Percentiles rank a stretch among this genome's conserved stretches.
Conservation (phyloP, 1,140 invertebrate species). For the Brachionus rotundiformis region DNA sequence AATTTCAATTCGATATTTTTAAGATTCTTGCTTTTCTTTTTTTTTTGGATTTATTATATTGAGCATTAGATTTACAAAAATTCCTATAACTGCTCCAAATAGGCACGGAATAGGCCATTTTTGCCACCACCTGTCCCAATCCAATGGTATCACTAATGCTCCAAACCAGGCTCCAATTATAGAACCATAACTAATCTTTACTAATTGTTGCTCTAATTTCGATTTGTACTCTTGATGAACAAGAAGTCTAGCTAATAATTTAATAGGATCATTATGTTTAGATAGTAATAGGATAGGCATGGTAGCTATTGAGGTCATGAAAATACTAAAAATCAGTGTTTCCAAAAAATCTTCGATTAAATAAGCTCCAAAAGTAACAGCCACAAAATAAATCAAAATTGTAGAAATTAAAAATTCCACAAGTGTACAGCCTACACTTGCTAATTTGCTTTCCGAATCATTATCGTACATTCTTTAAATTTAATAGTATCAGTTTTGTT, state of each 20-base stretch:
- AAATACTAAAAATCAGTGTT: background rate
- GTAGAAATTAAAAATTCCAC: background rate
- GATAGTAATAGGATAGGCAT: slow-evolving; percentile 1
- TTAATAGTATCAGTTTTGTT: background rate
- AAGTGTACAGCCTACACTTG: background rate
- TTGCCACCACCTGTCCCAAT: slow-evolving; percentile 51
- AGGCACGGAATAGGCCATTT: slow-evolving; percentile 30
- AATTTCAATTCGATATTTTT: too few relatives aligned
- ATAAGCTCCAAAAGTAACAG: slow-evolving; percentile 34
- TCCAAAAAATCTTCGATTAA: slow-evolving; percentile 21
- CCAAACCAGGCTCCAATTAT: slow-evolving; percentile 41
- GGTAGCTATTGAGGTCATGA: background rate
- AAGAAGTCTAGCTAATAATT: background rate
- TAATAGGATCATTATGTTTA: background rate
- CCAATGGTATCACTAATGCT: slow-evolving; percentile 18
- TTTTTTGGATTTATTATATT: background rate
- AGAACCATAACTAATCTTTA: background rate
- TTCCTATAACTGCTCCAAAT: background rate
- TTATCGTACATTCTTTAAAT: slow-evolving; percentile 6
- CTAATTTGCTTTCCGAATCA: background rate
- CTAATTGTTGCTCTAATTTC: background rate
- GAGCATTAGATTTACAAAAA: background rate
- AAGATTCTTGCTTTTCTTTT: slow-evolving; percentile 83
- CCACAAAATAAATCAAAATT: slow-evolving; percentile 16
- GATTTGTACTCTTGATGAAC: background rate